phyloP scores from a whole-genome alignment of 1,140 invertebrate species.

The Euura saliciscinereae region DNA sequence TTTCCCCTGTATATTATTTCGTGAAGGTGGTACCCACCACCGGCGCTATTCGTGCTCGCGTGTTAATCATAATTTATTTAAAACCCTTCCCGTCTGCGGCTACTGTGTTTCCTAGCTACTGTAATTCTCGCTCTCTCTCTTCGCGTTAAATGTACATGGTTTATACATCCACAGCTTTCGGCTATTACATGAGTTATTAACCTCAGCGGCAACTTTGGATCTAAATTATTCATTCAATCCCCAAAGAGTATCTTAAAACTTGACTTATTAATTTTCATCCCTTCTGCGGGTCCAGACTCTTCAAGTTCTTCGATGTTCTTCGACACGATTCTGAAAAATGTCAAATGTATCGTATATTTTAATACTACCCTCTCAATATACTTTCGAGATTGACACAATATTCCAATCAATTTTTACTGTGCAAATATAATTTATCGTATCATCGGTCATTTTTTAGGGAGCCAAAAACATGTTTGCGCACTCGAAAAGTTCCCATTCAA shows the following conservation, averaged over 20 bases:
- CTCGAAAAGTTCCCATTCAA: no score
- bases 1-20: constrained; percentile 17
- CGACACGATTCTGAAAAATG: no score
- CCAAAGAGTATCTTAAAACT: neutral
- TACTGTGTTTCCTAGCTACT: neutral
- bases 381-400: no score
- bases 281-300: no score
- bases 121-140: neutral
- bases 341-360: no score
- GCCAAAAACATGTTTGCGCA: no score
- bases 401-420: no score
- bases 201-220: neutral
- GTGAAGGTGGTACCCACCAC: neutral
- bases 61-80: constrained; percentile 27
- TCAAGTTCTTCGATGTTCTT: no score
- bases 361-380: no score
- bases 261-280: neutral
- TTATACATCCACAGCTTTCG: neutral
- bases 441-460: no score
- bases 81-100: neutral
- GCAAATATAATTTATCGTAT: no score
- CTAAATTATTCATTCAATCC: neutral
- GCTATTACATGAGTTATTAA: neutral
- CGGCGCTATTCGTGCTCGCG: neutral
- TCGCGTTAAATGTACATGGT: neutral